These are phyloP conservation scores for Erebia epiphron DNA, from an alignment of 2,888 invertebrate genomes.

Conservation along the genomic window DNA sequence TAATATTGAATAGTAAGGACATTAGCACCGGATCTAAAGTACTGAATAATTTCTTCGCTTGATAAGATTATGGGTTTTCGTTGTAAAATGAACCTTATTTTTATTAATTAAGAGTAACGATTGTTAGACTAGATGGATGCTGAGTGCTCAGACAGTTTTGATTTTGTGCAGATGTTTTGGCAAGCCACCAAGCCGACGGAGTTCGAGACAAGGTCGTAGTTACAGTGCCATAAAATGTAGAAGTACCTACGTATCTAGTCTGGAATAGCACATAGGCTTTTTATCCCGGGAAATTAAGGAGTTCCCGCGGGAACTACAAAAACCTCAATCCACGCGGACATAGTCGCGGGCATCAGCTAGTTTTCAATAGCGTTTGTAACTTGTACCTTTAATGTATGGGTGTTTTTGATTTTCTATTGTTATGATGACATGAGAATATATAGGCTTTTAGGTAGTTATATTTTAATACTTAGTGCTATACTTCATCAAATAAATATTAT, in stretches of 20 bases:
- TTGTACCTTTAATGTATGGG: too few species aligned
- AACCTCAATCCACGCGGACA: too few species aligned
- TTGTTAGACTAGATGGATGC: conserved; percentile 20
- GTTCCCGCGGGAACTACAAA: too few species aligned
- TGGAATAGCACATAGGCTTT: too few species aligned
- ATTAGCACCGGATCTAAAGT: conserved; percentile 33
- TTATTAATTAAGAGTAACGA: not conserved
- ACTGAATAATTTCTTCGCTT: conserved; percentile 26
- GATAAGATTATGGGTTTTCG: not conserved
- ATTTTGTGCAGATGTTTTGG: conserved; percentile 51
- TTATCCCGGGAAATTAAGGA: too few species aligned
- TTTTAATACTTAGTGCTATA: too few species aligned
- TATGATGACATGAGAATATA: too few species aligned
- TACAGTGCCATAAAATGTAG: conserved; percentile 34
- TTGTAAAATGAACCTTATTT: conserved; percentile 17
- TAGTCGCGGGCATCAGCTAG: too few species aligned
- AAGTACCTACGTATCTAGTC: conserved; percentile 14
- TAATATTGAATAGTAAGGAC: conserved; percentile 24
- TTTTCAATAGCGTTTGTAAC: too few species aligned
- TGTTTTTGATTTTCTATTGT: too few species aligned
- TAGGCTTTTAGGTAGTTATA: too few species aligned
- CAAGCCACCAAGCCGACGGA: conserved; percentile 53
- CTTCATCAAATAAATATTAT: too few species aligned
- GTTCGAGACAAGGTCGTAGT: conserved; percentile 58
- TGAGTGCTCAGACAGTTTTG: conserved; percentile 35